Percentiles rank a stretch among this genome's conserved stretches.
phyloP scores from a whole-genome alignment of 2,888 invertebrate genomes.

The Odontocolon sp. region DNA sequence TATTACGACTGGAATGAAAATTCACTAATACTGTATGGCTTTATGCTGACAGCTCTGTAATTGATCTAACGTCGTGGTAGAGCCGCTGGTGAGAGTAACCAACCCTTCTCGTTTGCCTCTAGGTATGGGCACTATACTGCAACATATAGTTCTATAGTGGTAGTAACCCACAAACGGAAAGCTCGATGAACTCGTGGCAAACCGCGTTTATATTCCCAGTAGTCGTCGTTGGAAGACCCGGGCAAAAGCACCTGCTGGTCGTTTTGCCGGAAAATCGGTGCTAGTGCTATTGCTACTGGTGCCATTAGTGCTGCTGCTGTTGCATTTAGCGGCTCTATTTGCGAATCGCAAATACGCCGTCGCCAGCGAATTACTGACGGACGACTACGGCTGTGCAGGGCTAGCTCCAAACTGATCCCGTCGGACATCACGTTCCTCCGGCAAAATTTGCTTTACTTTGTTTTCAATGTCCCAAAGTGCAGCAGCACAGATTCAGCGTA shows the following conservation, averaged over 20 bases:
- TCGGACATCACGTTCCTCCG: not conserved
- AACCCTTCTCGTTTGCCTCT: not conserved
- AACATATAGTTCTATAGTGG: not conserved
- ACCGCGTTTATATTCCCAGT: conserved; percentile 45
- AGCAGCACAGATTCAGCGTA: not conserved
- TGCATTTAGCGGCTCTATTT: conserved; percentile 52
- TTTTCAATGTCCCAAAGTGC: not conserved
- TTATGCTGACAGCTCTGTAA: conserved; percentile 11
- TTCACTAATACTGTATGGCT: not conserved
- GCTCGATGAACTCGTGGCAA: conserved; percentile 56
- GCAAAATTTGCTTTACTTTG: not conserved
- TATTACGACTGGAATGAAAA: not conserved
- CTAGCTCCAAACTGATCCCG: not conserved
- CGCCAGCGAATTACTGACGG: conserved; percentile 18
- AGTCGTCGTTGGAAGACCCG: conserved; percentile 16
- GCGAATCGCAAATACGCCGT: conserved; percentile 42
- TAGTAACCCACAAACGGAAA: conserved; percentile 54
- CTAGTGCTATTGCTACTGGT: conserved; percentile 23
- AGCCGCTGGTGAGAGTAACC: not conserved
- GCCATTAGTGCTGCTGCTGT: conserved; percentile 23
- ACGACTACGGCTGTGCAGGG: not conserved
- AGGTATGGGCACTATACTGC: not conserved
- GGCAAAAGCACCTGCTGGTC: conserved; percentile 42
- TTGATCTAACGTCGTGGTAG: conserved; percentile 8
- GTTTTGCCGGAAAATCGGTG: conserved; percentile 52